Percentiles rank a stretch among this genome's conserved stretches.
These are phyloP conservation scores for Abscondita cerata DNA, from an alignment of 2,888 invertebrate species.

Conservation along the genomic window DNA sequence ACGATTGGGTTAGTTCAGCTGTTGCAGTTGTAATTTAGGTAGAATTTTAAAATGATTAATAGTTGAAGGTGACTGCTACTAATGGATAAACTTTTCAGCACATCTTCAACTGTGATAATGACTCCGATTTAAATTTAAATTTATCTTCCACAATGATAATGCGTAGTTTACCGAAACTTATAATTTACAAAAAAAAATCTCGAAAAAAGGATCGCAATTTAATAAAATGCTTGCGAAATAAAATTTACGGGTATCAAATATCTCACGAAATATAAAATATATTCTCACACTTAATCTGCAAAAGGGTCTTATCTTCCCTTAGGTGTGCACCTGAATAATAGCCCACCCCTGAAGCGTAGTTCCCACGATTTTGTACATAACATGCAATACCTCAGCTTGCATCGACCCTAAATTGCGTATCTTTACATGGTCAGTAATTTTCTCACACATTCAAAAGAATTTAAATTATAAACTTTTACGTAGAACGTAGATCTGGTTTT, in stretches of 20 bases:
- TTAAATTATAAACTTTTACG: background rate
- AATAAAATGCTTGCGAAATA: background rate
- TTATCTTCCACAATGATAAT: too few relatives aligned
- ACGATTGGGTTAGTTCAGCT: constrained; percentile 8
- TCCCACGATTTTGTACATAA: constrained; percentile 31
- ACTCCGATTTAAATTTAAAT: background rate
- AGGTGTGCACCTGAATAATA: constrained; percentile 27
- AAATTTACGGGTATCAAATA: background rate
- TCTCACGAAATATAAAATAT: constrained; percentile 10
- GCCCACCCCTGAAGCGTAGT: constrained; percentile 20
- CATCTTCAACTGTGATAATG: constrained; percentile 9
- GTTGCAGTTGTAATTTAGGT: constrained; percentile 8
- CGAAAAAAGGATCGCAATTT: too few relatives aligned
- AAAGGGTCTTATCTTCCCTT: constrained; percentile 28
- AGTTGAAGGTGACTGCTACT: constrained; percentile 21
- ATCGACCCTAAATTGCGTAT: constrained; percentile 19
- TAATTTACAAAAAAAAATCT: too few relatives aligned
- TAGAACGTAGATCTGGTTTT: background rate
- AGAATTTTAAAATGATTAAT: constrained; percentile 25
- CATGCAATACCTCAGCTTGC: constrained; percentile 22
- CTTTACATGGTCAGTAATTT: constrained; percentile 26
- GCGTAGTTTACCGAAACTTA: too few relatives aligned
- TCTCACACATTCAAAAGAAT: constrained; percentile 22
- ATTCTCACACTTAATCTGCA: constrained; percentile 28
- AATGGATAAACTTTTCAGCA: constrained; percentile 27